A percentile compares a stretch with the other conserved stretches of the same genome.
Evolutionary conservation across 2,888 invertebrate species (phyloP).

Genomic region (Drosophila nigricruria): DNA sequence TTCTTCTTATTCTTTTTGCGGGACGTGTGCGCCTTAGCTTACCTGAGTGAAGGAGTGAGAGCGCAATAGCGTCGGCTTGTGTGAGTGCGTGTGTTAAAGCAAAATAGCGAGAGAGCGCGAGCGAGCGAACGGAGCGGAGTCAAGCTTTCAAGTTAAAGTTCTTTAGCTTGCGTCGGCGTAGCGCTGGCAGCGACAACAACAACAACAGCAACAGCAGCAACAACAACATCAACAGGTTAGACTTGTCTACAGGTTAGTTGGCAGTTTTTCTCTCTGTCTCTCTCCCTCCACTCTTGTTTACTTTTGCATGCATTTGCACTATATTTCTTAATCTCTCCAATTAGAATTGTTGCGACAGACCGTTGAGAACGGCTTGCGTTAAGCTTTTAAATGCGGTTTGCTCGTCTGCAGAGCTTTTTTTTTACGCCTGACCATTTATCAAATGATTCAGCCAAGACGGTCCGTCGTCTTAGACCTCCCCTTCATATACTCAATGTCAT

Average conservation of each 20-base stretch:
- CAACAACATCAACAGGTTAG: conserved; percentile 65
- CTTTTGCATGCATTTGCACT: conserved; percentile 53
- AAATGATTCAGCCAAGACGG: conserved; percentile 36
- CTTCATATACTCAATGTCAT: not conserved
- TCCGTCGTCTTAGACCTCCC: conserved; percentile 24
- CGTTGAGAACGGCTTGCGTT: conserved; percentile 2
- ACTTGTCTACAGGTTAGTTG: conserved; percentile 75
- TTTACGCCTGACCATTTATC: conserved; percentile 32
- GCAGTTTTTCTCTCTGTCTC: conserved; percentile 48
- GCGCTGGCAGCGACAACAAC: conserved; percentile 45
- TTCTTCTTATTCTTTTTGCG: conserved; percentile 59
- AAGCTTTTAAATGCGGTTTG: conserved; percentile 11
- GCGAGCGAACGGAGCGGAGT: conserved; percentile 20
- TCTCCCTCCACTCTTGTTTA: conserved; percentile 56
- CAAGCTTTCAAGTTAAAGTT: conserved; percentile 74
- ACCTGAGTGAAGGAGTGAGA: conserved; percentile 57
- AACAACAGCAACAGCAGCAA: conserved; percentile 54
- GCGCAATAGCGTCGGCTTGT: conserved; percentile 22
- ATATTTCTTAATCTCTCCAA: conserved; percentile 35
- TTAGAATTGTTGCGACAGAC: conserved; percentile 27
- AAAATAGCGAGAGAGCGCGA: conserved; percentile 7
- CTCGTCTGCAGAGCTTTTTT: conserved; percentile 15
- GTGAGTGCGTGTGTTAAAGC: conserved; percentile 32
- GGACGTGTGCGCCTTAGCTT: conserved; percentile 68
- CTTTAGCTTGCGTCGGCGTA: conserved; percentile 68